A percentile compares a stretch with the other conserved stretches of the same genome.
Evolutionary conservation across 2,888 invertebrate species (phyloP).

Genomic region (Agrenia bidenticulata): DNA sequence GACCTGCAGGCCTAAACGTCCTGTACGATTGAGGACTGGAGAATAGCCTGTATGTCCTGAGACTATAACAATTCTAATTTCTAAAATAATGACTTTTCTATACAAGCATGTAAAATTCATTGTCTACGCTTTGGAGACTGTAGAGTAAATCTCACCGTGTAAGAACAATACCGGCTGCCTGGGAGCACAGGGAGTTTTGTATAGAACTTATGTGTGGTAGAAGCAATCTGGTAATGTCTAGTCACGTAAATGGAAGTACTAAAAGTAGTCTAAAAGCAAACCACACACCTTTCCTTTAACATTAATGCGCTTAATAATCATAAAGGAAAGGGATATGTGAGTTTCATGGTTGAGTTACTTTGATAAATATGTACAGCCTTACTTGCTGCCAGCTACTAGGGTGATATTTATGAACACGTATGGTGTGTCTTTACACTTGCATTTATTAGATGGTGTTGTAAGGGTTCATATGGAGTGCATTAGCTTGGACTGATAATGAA

Average conservation of each 20-base stretch:
- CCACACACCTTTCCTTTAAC: slow-evolving; percentile 7
- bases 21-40: background rate
- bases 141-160: background rate
- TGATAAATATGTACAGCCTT: slow-evolving; percentile 12
- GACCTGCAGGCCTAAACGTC: background rate
- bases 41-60: background rate
- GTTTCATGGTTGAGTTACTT: slow-evolving; percentile 12
- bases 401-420: too few relatives aligned
- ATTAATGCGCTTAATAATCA: slow-evolving; percentile 18
- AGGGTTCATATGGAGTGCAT: too few relatives aligned
- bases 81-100: slow-evolving; percentile 19
- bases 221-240: slow-evolving; percentile 4
- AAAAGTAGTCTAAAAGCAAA: slow-evolving; percentile 4
- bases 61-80: slow-evolving; percentile 12
- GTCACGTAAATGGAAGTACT: slow-evolving; percentile 3
- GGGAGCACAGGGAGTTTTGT: too few relatives aligned
- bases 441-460: too few relatives aligned
- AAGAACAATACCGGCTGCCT: background rate
- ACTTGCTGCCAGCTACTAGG: too few relatives aligned
- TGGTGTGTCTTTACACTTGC: too few relatives aligned
- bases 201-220: slow-evolving; percentile 6
- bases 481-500: too few relatives aligned
- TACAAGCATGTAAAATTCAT: slow-evolving; percentile 20
- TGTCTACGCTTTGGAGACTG: slow-evolving; percentile 14
- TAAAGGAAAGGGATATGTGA: slow-evolving; percentile 10